Evolutionary conservation across 2,888 invertebrate genomes (phyloP), one percentile per base, ranked within the genome.

Genomic region (Synanthedon andrenaeformis): DNA sequence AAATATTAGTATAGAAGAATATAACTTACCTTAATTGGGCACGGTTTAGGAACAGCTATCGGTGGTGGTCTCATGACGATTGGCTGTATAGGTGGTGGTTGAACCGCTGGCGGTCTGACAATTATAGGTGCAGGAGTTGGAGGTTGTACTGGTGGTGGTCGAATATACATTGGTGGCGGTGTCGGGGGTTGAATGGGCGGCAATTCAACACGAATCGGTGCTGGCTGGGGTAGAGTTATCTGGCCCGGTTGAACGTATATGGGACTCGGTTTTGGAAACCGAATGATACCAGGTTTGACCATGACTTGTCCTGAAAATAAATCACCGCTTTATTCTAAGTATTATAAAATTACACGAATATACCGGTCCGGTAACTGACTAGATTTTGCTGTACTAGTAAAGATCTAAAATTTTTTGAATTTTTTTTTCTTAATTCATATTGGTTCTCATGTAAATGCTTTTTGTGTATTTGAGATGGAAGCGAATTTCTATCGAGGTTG

Each of bases 251-350:
- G 73, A 17, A 82, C 74, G 72, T 72, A 75, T 14, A 83, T 74
- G 1, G 64, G 57, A 0, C 75, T 69, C 0, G 75, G 78, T 1
- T 59, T 57, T 0, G 79, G 73, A 3, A 70, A 63, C 12, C 73
- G 64, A n/a, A 82, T 69, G 51, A 68, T 66, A 0, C 82, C 83
- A 3, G 83, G 83, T 23, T 69, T 72, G 13, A 83, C 67, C 42
- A 81, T 54, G 17, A 81, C 55, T 17, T 72, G 62, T 5, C 80
- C 82, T 83, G 70, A 5, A 63, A 62, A 12, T 4, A 10, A 35
- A 35, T 35, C 28, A 28, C 8, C 28, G 6, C 28, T 28, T 28
- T 28, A 28, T 28, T 28, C 6, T 4, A 28, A 28, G 17, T 49
- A 17, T 49, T 49, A 6, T 49, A n/a, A 50, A 50, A 19, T 50